These are phyloP conservation scores for Peribatodes rhomboidaria DNA, from an alignment of 2,888 invertebrate species.

Conservation along the genomic window DNA sequence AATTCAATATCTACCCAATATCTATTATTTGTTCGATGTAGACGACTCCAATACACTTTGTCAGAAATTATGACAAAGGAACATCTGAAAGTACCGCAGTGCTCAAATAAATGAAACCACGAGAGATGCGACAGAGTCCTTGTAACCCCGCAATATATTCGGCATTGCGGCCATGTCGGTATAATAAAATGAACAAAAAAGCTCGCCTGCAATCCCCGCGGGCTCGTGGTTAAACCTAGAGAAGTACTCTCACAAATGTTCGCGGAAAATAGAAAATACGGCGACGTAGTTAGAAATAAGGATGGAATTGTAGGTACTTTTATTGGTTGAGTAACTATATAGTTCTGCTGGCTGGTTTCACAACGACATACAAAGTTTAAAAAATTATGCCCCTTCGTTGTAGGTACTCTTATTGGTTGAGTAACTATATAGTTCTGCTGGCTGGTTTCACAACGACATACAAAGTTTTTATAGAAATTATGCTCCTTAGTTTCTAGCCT, in stretches of 20 bases:
- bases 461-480: no score
- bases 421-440: not conserved
- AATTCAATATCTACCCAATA: no score
- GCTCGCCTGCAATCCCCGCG: conserved; percentile 21
- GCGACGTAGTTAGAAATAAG: not conserved
- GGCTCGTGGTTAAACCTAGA: conserved; percentile 17
- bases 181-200: conserved; percentile 28
- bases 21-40: no score
- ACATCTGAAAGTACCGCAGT: not conserved
- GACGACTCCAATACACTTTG: no score
- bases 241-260: conserved; percentile 13
- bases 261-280: conserved; percentile 21
- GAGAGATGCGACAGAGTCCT: conserved; percentile 20
- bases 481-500: no score
- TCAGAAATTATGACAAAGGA: not conserved
- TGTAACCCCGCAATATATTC: conserved; percentile 25
- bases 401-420: not conserved
- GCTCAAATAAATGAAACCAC: conserved; percentile 18
- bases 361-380: no score
- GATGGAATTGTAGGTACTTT: not conserved
- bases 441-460: no score
- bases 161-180: conserved; percentile 4
- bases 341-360: not conserved
- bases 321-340: not conserved
- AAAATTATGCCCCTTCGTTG: no score